Percentiles rank a stretch among this genome's conserved stretches.
These are phyloP conservation scores for Oryzias dopingdopingensis DNA, from an alignment of 2,797 vertebrate genomes.

Conservation along the genomic window DNA sequence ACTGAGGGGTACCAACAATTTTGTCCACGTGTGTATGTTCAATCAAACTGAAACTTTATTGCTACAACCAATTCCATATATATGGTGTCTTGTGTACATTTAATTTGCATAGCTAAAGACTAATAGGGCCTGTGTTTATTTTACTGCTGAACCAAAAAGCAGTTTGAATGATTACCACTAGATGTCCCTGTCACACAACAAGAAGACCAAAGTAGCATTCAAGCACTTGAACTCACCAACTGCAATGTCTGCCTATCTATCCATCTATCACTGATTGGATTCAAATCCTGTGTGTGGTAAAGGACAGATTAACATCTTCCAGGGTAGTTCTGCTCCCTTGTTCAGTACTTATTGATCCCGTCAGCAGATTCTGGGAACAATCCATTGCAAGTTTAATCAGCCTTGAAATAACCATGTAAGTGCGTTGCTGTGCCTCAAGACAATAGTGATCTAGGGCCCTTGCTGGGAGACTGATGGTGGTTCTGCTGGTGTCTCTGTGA, in stretches of 20 bases:
- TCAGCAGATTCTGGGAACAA: conserved; percentile 68
- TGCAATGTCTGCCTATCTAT: background rate
- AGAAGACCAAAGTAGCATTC: background rate
- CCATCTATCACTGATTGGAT: background rate
- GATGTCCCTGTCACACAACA: conserved; percentile 19
- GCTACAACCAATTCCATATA: too few species aligned
- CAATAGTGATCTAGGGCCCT: conserved; percentile 73
- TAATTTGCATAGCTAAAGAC: too few species aligned
- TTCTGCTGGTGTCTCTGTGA: conserved; percentile 40
- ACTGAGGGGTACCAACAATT: too few species aligned
- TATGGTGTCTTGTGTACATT: too few species aligned
- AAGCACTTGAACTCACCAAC: background rate
- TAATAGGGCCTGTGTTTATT: too few species aligned
- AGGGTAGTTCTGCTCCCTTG: conserved; percentile 29
- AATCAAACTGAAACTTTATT: too few species aligned
- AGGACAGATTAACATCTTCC: conserved; percentile 29
- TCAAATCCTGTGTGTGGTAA: conserved; percentile 1
- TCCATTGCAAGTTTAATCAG: conserved; percentile 79
- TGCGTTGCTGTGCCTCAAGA: conserved; percentile 65
- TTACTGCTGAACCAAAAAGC: too few species aligned
- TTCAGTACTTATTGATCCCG: conserved; percentile 64
- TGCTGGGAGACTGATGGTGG: conserved; percentile 72
- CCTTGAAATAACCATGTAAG: conserved; percentile 80
- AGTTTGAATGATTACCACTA: conserved; percentile 1
- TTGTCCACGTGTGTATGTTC: too few species aligned